Evolutionary conservation across 2,888 invertebrate genomes (phyloP).

Genomic region (Trissonchulus sp.): DNA sequence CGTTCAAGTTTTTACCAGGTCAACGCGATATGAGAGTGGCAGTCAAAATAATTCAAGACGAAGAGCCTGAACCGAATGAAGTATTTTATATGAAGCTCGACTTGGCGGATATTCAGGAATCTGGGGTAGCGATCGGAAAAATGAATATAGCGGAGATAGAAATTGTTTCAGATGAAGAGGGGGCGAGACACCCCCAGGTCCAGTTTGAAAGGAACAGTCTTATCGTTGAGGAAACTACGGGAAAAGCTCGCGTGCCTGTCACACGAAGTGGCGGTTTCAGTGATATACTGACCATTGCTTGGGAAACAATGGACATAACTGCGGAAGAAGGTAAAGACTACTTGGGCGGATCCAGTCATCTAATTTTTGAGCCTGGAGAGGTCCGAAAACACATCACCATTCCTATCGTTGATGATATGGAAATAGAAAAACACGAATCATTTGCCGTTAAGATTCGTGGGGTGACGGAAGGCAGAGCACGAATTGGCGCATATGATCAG

Average conservation of each 20-base stretch:
- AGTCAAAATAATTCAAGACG: constrained; percentile 60
- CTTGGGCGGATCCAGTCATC: constrained; percentile 57
- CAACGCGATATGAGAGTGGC: constrained; percentile 57
- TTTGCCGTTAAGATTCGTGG: constrained; percentile 53
- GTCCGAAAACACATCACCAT: constrained; percentile 58
- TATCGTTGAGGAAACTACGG: constrained; percentile 10
- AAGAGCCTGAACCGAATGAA: constrained; percentile 62
- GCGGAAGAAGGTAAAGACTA: constrained; percentile 60
- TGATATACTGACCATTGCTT: constrained; percentile 55
- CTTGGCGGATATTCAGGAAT: constrained; percentile 32
- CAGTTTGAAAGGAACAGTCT: constrained; percentile 12
- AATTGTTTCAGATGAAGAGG: constrained; percentile 12
- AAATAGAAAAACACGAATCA: constrained; percentile 61
- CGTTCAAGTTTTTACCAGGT: constrained; percentile 57
- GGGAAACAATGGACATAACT: constrained; percentile 60
- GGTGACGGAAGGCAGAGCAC: background rate
- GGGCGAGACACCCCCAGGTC: background rate
- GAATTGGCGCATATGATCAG: constrained; percentile 8
- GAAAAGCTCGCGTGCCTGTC: background rate
- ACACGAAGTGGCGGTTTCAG: constrained; percentile 12
- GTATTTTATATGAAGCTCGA: constrained; percentile 61
- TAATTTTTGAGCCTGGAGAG: constrained; percentile 55
- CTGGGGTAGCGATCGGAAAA: constrained; percentile 22
- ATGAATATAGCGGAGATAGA: constrained; percentile 14
- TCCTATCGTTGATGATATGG: constrained; percentile 60